Base-by-base conservation (phyloP, 2,113 vertebrate species). In the Pavo muticus region DNA sequence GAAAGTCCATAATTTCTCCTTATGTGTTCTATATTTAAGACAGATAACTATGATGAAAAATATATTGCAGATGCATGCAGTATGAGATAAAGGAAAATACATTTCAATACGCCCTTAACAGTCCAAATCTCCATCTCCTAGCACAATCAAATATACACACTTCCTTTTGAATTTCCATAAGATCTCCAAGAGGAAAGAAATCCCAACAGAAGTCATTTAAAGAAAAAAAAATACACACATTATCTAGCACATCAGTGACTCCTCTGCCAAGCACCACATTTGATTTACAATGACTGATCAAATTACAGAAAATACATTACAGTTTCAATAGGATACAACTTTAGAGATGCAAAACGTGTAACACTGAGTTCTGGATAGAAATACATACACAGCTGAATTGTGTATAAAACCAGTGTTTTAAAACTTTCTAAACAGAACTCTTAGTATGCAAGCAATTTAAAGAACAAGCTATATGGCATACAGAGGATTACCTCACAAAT, bases 401-500 rank as follows among this genome's bases (percentile, higher is more conserved):
- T 37, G 10, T 56, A 88, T 68, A 75, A 88, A 93, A 75, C 16
- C 3, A 1, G 24, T 16, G 7, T 61, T 87, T 75, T 84, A 59
- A 61, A 87, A 71, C 69, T 80, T 80, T 79, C n/a, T 72, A 69
- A 81, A 75, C 14, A 88, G 29, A 23, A 74, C 47, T 92, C 42
- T 32, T 24, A 69, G 47, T 14, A 47, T 4, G 6, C 25, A 88
- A 76, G 32, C 70, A 76, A 74, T 86, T 14, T 77, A 37, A 88
- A 81, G 70, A 74, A 81, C 42, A 77, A 94, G 52, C 61, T 90
- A 14, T 37, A 74, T 39, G 40, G 61, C 67, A 77, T 63, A 72
- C 39, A 93, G 21, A 77, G 52, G 80, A 94, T 94, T 95, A 95
- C 65, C 74, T 69, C 35, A 40, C 40, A 94, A 96, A 91, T 85